These are phyloP conservation scores for Epirrita christyi DNA, from an alignment of 2,888 invertebrate species.

Conservation along the genomic window DNA sequence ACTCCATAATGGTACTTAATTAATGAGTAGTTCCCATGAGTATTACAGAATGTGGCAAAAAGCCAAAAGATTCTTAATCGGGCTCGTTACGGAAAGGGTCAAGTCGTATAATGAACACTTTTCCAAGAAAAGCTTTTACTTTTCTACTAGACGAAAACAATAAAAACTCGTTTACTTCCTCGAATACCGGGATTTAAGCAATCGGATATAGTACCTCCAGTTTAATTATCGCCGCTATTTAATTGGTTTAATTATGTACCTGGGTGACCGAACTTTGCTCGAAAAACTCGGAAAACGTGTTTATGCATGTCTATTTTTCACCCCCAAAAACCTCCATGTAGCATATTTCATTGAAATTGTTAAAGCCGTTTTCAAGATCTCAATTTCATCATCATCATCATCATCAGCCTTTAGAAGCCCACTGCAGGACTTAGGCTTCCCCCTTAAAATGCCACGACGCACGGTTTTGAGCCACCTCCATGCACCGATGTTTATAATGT, in stretches of 20 bases:
- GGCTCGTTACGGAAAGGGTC: constrained; percentile 25
- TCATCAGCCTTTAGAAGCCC: too few relatives aligned
- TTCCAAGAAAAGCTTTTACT: constrained; percentile 15
- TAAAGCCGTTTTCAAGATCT: too few relatives aligned
- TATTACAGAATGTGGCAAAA: constrained; percentile 14
- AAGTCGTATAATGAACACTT: constrained; percentile 21
- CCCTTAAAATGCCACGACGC: too few relatives aligned
- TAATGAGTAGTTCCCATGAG: constrained; percentile 15
- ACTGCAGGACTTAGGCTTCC: too few relatives aligned
- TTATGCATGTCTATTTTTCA: too few relatives aligned
- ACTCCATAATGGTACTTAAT: background rate
- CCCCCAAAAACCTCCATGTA: too few relatives aligned
- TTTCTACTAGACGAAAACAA: constrained; percentile 5
- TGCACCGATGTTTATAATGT: too few relatives aligned
- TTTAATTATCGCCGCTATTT: background rate
- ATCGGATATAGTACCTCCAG: background rate
- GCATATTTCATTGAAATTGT: too few relatives aligned
- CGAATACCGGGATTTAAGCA: background rate
- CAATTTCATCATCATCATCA: too few relatives aligned
- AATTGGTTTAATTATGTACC: background rate
- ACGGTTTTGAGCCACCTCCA: too few relatives aligned
- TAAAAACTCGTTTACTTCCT: constrained; percentile 7
- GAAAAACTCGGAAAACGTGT: too few relatives aligned
- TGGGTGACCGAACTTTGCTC: too few relatives aligned
- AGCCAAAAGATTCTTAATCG: constrained; percentile 22